Base-by-base conservation (phyloP, 1,140 invertebrate species). In the Megathymus violae region DNA sequence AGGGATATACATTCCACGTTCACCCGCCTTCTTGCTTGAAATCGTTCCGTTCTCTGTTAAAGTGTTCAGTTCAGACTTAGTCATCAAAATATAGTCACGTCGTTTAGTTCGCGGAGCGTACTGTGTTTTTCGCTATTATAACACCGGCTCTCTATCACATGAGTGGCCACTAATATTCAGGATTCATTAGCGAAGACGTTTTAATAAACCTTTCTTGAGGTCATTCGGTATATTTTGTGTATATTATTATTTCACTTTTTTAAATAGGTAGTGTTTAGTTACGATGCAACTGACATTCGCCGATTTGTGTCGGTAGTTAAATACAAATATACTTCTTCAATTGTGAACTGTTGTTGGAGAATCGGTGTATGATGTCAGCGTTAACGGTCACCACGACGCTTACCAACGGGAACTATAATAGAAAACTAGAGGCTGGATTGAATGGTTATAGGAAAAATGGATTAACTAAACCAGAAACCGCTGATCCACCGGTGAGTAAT, bases 361-460 rank as follows among this genome's bases (percentile, higher is more conserved):
- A 70, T 69, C 67, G 47, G 54, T 76, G 66, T 13, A 82, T 68
- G 66, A 89, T 88, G 87, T 83, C 86, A 72, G 67, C 85, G 22
- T 47, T 86, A 54, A 88, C 84, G n/a, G 68, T 86, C 70, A 88
- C 85, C 7, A 86, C 85, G 9, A 86, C 82, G n/a, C 67, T 88
- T 19, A 84, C 78, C 3, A 87, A 87, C 50, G 88, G 81, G 34
- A 82, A 82, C 52, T 73, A 77, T 13, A 89, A 86, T 58, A 82
- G 80, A 7, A 83, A 82, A 66, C 14, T 86, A 60, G 83, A 88
- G 70, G 78, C 66, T n/a, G 64, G 69, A 22, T 43, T 84, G 9
- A 88, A 88, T 47, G 85, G 84, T 17, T 85, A 83, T 64, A 84
- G 82, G 59, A 88, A 84, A 67, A 89, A 88, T 67, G 85, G 85